Percentiles rank a stretch among this genome's conserved stretches.
phyloP scores from a whole-genome alignment of 2,888 invertebrate genomes.

The Synanthedon tipuliformis region DNA sequence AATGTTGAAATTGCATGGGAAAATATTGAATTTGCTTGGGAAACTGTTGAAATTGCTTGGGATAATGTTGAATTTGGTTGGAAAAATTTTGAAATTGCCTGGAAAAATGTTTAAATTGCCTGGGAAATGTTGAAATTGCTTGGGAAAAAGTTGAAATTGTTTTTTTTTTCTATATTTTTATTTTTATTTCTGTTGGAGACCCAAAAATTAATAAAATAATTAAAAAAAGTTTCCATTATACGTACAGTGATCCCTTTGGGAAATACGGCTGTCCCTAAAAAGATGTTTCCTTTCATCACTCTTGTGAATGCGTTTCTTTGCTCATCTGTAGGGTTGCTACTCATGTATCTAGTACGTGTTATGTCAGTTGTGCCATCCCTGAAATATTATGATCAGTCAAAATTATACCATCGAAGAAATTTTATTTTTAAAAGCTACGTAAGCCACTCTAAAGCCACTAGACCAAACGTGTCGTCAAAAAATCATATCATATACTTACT shows the following conservation, averaged over 20 bases:
- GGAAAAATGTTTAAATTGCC: too few relatives aligned
- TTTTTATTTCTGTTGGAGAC: too few relatives aligned
- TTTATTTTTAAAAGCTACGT: background rate
- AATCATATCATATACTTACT: conserved; percentile 45
- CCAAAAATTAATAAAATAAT: too few relatives aligned
- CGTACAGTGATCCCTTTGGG: conserved; percentile 72
- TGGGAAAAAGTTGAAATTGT: too few relatives aligned
- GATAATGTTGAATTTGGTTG: too few relatives aligned
- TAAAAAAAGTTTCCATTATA: background rate
- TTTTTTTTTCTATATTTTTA: too few relatives aligned
- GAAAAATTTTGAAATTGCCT: too few relatives aligned
- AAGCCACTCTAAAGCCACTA: too few relatives aligned
- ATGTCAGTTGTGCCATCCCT: conserved; percentile 92
- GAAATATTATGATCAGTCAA: background rate
- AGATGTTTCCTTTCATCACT: conserved; percentile 87
- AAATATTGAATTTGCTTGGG: too few relatives aligned
- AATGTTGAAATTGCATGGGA: too few relatives aligned
- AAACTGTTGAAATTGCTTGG: too few relatives aligned
- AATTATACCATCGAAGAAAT: background rate
- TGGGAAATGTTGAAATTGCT: too few relatives aligned
- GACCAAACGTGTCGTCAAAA: background rate
- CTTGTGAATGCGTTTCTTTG: conserved; percentile 85
- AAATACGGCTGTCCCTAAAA: conserved; percentile 77
- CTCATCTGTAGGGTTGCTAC: conserved; percentile 74
- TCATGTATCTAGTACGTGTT: conserved; percentile 87